A percentile compares a stretch with the other conserved stretches of the same genome.
Conservation (phyloP, 2,797 vertebrate genomes). For the Sebastes hopkinsi region DNA sequence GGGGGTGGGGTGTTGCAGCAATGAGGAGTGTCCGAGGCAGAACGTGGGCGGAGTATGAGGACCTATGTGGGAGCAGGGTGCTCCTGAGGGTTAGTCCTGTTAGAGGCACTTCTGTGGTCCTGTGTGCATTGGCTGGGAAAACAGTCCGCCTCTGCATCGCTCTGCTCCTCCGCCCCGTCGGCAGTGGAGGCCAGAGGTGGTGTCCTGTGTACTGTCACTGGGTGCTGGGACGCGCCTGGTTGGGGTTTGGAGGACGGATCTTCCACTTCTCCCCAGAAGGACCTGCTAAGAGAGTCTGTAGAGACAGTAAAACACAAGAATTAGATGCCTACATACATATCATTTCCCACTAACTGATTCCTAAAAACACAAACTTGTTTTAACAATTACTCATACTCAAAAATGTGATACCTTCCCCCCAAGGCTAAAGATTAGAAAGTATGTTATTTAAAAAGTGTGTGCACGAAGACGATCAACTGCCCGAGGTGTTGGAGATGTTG, state of each 20-base stretch:
- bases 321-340: not conserved
- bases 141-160: conserved; percentile 45
- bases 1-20: conserved; percentile 57
- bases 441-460: no score
- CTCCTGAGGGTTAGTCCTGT: conserved; percentile 88
- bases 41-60: conserved; percentile 28
- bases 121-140: conserved; percentile 53
- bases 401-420: no score
- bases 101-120: conserved; percentile 81
- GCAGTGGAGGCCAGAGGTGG: conserved; percentile 45
- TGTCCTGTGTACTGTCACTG: conserved; percentile 77
- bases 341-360: not conserved
- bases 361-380: not conserved
- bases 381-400: no score
- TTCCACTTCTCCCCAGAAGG: conserved; percentile 84
- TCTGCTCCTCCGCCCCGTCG: conserved; percentile 47
- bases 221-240: conserved; percentile 70
- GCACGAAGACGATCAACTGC: no score
- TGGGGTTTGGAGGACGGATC: conserved; percentile 67
- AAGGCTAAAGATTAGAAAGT: no score
- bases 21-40: conserved; percentile 50
- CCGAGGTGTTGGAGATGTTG: no score
- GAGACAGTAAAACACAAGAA: conserved; percentile 2
- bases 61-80: conserved; percentile 84
- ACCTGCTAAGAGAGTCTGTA: conserved; percentile 83